Evolutionary conservation across 2,113 vertebrate species (phyloP), one percentile per base, ranked within the genome.

Genomic region (Amblyopsis rosae): DNA sequence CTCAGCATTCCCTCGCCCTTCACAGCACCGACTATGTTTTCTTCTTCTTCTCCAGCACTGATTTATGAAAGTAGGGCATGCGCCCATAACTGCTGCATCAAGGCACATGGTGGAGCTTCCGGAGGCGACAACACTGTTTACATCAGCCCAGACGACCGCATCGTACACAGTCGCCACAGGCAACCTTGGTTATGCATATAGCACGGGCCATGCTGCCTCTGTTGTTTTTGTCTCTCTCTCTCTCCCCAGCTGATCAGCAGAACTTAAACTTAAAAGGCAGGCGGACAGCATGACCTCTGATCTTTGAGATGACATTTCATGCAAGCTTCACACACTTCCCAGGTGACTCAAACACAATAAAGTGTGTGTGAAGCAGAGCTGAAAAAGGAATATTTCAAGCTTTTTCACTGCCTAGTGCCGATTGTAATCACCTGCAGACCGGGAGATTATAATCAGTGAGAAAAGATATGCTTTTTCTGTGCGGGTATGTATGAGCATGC

Each of bases 41-140:
- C 76, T 72, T 64, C 68, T 76, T 77, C 76, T 80, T 76, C 85
- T 80, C 80, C 76, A 72, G 90, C 86, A 89, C 90, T 91, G 90
- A 92, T 93, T 92, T 92, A 81, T 77, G 69, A 90, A 90, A 92
- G 87, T 93, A 82, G 90, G 92, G 89, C 94, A 92, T 92, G 88
- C 91, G 93, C 86, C 92, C 84, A 92, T 93, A 93, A 93, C 93
- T 93, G 88, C 90, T 91, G 89, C 91, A 92, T 92, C 90, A 91
- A 90, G 89, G 83, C 86, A 83, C 90, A 88, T 87, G 89, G 83
- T 87, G 84, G 67, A 81, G 79, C 86, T 89, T 90, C 91, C 85
- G 75, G 87, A 87, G 82, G 86, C 86, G 65, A 72, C 32, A 45
- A 65, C 86, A 84, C 80, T 90, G 90, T 91, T 92, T 91, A 92